These are phyloP conservation scores for Ypsolopha sequella DNA, from an alignment of 2,888 invertebrate species.

Conservation along the genomic window DNA sequence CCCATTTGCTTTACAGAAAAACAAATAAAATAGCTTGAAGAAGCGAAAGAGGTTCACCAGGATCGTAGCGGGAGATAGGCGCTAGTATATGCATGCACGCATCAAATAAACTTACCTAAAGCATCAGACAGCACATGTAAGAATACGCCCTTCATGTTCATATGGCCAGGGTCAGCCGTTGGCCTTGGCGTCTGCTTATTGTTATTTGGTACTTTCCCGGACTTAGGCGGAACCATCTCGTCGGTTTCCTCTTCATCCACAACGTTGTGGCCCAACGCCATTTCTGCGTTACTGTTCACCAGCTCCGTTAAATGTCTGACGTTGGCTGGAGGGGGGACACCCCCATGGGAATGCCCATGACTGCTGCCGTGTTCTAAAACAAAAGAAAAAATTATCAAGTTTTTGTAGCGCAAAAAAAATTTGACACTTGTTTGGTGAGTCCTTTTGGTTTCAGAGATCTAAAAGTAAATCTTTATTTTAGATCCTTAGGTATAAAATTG, in stretches of 20 bases:
- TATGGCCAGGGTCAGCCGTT: conserved; percentile 76
- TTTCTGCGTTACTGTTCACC: conserved; percentile 61
- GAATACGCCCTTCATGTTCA: conserved; percentile 99
- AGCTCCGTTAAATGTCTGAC: conserved; percentile 57
- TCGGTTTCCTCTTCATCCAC: conserved; percentile 60
- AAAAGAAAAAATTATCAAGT: conserved; percentile 1
- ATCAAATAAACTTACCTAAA: conserved; percentile 74
- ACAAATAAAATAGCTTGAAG: neutral
- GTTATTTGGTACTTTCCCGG: conserved; percentile 31
- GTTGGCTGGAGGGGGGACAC: conserved; percentile 57
- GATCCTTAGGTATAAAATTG: too few species aligned
- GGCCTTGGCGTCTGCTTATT: conserved; percentile 47
- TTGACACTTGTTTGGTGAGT: too few species aligned
- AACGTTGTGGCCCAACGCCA: conserved; percentile 53
- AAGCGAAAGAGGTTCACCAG: neutral
- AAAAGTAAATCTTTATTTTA: too few species aligned
- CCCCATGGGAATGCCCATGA: conserved; percentile 76
- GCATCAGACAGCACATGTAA: conserved; percentile 98
- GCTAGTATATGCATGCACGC: neutral
- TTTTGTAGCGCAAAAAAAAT: too few species aligned
- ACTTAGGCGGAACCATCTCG: conserved; percentile 55
- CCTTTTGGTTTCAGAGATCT: too few species aligned
- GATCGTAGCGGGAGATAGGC: neutral
- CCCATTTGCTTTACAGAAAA: too few species aligned
- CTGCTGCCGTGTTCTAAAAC: conserved; percentile 79